phyloP scores from a whole-genome alignment of 2,113 vertebrate genomes.

The Periophthalmodon schlosseri region DNA sequence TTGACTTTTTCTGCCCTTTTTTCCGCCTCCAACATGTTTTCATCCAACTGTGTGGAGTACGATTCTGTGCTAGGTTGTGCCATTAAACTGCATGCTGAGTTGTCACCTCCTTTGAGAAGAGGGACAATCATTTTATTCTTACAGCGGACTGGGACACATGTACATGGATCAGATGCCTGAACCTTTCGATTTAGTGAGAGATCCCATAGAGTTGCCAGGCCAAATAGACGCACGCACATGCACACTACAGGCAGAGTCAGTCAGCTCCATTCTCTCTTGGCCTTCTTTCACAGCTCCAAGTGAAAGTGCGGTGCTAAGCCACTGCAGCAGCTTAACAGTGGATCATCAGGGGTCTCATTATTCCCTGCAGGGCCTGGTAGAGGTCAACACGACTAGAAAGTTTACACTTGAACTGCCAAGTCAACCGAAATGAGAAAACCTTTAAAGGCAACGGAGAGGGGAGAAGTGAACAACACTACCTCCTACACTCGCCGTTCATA shows the following conservation, averaged over 20 bases:
- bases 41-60: conserved; percentile 43
- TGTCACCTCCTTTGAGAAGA: conserved; percentile 24
- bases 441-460: conserved; percentile 63
- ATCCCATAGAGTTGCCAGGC: conserved; percentile 24
- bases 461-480: conserved; percentile 66
- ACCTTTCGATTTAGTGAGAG: conserved; percentile 21
- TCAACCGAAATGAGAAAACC: conserved; percentile 70
- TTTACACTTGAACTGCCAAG: conserved; percentile 70
- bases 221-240: conserved; percentile 14
- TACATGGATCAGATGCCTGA: conserved; percentile 37
- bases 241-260: conserved; percentile 17
- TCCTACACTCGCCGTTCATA: conserved; percentile 75
- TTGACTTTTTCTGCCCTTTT: conserved; percentile 59
- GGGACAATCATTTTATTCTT: conserved; percentile 37
- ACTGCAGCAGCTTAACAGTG: conserved; percentile 64
- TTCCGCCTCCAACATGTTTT: conserved; percentile 50
- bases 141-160: conserved; percentile 17
- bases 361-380: conserved; percentile 58
- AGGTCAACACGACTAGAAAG: conserved; percentile 71
- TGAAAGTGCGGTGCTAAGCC: conserved; percentile 61
- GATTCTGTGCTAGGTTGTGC: conserved; percentile 43
- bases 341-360: conserved; percentile 64
- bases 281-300: conserved; percentile 49
- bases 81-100: conserved; percentile 19
- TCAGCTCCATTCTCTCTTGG: conserved; percentile 44